phyloP scores from a whole-genome alignment of 2,888 invertebrate genomes.

The Pteria penguin region DNA sequence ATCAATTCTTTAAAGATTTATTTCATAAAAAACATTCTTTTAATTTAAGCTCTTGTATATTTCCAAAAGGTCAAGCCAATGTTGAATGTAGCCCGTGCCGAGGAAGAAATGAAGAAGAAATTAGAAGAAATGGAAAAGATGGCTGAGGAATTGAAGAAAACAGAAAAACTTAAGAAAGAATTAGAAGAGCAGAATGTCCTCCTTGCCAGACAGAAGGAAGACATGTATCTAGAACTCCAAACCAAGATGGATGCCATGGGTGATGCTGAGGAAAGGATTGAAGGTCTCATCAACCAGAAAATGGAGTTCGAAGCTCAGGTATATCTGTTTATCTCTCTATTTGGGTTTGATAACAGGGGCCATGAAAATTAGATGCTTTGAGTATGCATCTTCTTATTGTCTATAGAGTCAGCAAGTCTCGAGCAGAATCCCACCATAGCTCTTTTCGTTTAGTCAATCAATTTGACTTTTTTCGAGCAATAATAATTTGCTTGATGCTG shows the following conservation, averaged over 20 bases:
- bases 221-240: conserved; percentile 91
- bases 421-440: too few relatives aligned
- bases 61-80: conserved; percentile 85
- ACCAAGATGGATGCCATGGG: conserved; percentile 94
- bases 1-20: too few relatives aligned
- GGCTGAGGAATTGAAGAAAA: conserved; percentile 95
- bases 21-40: too few relatives aligned
- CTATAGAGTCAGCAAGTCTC: too few relatives aligned
- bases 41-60: too few relatives aligned
- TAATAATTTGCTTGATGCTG: too few relatives aligned
- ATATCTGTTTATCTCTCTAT: too few relatives aligned
- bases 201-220: conserved; percentile 95
- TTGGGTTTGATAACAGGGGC: too few relatives aligned
- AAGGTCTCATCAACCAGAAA: conserved; percentile 97
- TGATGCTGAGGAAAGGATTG: conserved; percentile 95
- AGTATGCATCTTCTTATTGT: too few relatives aligned
- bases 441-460: too few relatives aligned
- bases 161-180: conserved; percentile 98
- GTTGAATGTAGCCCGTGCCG: conserved; percentile 98
- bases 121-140: conserved; percentile 98
- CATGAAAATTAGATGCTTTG: too few relatives aligned
- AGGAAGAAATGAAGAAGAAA: conserved; percentile 97
- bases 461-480: too few relatives aligned
- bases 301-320: conserved; percentile 94
- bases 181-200: conserved; percentile 95